Percentiles rank a stretch among this genome's conserved stretches.
Conservation (phyloP, 2,113 vertebrate species). For the Leptobrachium ailaonicum region DNA sequence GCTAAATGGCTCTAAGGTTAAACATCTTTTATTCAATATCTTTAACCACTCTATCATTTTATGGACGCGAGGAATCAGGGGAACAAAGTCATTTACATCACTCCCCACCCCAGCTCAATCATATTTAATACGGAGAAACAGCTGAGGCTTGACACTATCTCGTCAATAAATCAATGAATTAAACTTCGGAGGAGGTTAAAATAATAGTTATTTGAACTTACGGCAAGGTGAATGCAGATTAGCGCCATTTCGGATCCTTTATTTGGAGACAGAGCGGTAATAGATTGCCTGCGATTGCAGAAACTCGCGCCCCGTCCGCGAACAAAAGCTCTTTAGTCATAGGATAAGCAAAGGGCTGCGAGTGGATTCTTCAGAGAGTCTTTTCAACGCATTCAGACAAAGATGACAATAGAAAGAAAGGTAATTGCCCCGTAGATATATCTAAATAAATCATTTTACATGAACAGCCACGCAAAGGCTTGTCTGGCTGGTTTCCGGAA, state of each 20-base stretch:
- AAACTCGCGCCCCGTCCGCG: neutral
- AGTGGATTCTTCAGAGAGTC: no score
- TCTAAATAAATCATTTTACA: no score
- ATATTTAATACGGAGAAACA: slow-evolving; percentile 14
- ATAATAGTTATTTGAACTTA: slow-evolving; percentile 1
- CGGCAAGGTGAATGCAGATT: slow-evolving; percentile 15
- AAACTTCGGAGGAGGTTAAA: slow-evolving; percentile 14
- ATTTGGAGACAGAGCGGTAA: neutral
- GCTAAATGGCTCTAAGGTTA: slow-evolving; percentile 16
- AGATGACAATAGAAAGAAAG: no score
- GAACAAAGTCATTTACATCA: slow-evolving; percentile 24
- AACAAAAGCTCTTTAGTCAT: neutral
- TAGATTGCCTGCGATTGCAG: neutral
- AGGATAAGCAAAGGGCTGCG: neutral
- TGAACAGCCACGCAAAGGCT: no score
- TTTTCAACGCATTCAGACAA: no score
- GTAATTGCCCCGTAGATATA: no score
- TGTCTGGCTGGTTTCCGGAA: no score
- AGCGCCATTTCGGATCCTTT: neutral
- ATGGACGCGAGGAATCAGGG: neutral
- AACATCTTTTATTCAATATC: slow-evolving; percentile 23
- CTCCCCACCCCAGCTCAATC: slow-evolving; percentile 8
- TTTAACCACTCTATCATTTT: slow-evolving; percentile 17
- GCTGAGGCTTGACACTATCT: slow-evolving; percentile 10
- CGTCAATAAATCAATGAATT: slow-evolving; percentile 17